phyloP scores from a whole-genome alignment of 2,888 invertebrate genomes.

The Trissonchulus latispiculum region DNA sequence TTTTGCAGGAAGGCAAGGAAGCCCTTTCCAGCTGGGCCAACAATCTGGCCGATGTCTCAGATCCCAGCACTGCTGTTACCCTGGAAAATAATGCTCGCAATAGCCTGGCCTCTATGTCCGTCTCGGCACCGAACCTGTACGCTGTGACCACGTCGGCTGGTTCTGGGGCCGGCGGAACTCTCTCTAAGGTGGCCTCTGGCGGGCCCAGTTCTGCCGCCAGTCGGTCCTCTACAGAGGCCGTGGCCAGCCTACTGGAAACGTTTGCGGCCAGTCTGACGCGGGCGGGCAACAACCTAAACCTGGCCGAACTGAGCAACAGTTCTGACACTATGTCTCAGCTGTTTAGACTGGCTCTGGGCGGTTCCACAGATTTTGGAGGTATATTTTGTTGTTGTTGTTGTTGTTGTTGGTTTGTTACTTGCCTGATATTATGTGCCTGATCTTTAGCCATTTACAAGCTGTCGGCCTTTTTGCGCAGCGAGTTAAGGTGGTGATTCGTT shows the following conservation, averaged over 20 bases:
- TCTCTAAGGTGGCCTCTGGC: slow-evolving; percentile 32
- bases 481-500: too few species aligned
- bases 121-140: slow-evolving; percentile 47
- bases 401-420: too few species aligned
- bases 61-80: background rate
- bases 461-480: too few species aligned
- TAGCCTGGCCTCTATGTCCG: slow-evolving; percentile 41
- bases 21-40: background rate
- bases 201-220: slow-evolving; percentile 33
- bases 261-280: slow-evolving; percentile 63
- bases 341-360: background rate
- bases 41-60: background rate
- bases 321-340: slow-evolving; percentile 1
- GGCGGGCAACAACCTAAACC: slow-evolving; percentile 35
- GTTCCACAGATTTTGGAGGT: background rate
- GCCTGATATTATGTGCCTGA: too few species aligned
- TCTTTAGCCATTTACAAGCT: too few species aligned
- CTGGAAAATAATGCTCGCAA: slow-evolving; percentile 21
- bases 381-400: too few species aligned
- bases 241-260: slow-evolving; percentile 65
- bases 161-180: background rate
- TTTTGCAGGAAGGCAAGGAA: background rate
- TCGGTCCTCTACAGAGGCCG: slow-evolving; percentile 49
- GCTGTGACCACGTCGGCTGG: background rate
- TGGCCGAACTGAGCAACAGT: slow-evolving; percentile 7